Conservation (phyloP, 1,140 invertebrate species). For the Panulirus ornatus region DNA sequence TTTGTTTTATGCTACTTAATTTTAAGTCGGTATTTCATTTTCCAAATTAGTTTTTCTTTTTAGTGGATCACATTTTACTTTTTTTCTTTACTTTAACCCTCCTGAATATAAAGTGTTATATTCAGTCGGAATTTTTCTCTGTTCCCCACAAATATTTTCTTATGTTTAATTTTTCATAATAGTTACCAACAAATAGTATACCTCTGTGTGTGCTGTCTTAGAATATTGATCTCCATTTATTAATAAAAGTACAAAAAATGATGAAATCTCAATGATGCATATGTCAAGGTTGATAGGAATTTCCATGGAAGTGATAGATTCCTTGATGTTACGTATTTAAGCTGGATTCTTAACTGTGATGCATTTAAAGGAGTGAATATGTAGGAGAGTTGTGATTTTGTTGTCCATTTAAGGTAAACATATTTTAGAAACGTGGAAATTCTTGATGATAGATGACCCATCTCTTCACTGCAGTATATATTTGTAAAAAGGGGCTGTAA, state of each 20-base stretch:
- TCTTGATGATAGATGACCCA: not conserved
- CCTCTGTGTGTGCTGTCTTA: not conserved
- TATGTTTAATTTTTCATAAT: not conserved
- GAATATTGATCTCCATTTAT: not conserved
- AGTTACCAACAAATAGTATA: constrained; percentile 9
- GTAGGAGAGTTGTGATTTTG: not conserved
- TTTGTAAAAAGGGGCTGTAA: not conserved
- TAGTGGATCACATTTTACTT: not conserved
- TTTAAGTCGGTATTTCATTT: not conserved
- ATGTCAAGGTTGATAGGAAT: not conserved
- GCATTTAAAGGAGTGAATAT: not conserved
- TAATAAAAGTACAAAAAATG: constrained; percentile 6
- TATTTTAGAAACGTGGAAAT: constrained; percentile 12
- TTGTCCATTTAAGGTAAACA: not conserved
- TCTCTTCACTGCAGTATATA: not conserved
- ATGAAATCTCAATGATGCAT: not conserved
- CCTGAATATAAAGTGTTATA: not conserved
- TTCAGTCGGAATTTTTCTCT: not conserved
- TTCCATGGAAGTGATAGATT: not conserved
- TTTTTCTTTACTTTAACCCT: not conserved
- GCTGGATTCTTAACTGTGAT: not conserved
- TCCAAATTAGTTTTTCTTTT: not conserved
- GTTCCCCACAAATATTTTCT: not conserved
- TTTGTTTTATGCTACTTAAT: not conserved
- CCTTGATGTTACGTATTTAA: not conserved